Percentiles rank a stretch among this genome's conserved stretches.
phyloP scores from a whole-genome alignment of 2,113 vertebrate genomes.

The Ophiodon elongatus region DNA sequence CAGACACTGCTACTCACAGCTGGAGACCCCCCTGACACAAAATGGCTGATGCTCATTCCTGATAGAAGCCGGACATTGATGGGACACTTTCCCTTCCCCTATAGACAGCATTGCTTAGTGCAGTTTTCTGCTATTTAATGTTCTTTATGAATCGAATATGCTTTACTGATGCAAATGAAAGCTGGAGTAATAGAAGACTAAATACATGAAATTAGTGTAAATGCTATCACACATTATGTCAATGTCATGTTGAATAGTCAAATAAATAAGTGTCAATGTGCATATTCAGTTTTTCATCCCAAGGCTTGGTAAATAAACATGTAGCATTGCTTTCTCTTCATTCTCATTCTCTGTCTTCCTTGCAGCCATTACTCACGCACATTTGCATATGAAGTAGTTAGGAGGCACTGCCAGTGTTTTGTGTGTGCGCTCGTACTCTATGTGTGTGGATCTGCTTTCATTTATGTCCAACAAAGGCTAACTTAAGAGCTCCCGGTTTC shows the following conservation, averaged over 20 bases:
- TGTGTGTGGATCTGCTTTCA: constrained; percentile 46
- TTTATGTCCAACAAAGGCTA: constrained; percentile 70
- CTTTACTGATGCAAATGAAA: background rate
- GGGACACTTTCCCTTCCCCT: background rate
- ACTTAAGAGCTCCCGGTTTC: constrained; percentile 61
- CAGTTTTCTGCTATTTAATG: background rate
- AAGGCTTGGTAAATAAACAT: constrained; percentile 57
- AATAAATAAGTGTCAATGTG: constrained; percentile 31
- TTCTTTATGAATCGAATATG: background rate
- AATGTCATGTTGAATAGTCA: constrained; percentile 41
- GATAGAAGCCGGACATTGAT: constrained; percentile 23
- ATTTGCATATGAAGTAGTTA: constrained; percentile 59
- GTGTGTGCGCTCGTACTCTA: background rate
- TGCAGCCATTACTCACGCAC: constrained; percentile 35
- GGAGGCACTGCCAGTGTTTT: constrained; percentile 20
- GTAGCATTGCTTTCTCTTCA: constrained; percentile 48
- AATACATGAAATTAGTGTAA: constrained; percentile 38
- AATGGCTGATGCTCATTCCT: constrained; percentile 11
- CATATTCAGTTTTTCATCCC: constrained; percentile 24
- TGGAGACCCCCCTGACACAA: constrained; percentile 30
- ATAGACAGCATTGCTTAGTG: background rate
- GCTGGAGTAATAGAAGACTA: constrained; percentile 5
- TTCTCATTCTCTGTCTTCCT: constrained; percentile 30
- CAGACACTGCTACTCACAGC: constrained; percentile 21
- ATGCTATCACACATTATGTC: constrained; percentile 28